Conservation (phyloP, 1,140 invertebrate species). For the Pseudoatta argentina region DNA sequence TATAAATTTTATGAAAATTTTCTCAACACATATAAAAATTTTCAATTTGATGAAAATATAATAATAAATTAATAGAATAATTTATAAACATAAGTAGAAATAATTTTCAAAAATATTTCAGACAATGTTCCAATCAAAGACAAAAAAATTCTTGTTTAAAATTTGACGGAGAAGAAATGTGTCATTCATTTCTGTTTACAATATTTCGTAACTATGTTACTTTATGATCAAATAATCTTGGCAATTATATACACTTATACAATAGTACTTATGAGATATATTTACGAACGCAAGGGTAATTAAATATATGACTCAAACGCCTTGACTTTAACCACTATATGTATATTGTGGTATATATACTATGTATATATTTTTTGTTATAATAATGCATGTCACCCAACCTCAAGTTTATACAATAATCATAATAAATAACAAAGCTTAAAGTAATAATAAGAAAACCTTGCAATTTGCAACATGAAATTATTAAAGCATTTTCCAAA, state of each 20-base stretch:
- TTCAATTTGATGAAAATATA: not conserved
- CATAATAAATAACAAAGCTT: not conserved
- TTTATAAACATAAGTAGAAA: not conserved
- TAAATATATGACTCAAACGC: constrained; percentile 28
- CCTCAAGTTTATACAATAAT: not conserved
- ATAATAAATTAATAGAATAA: not conserved
- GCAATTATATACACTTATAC: not conserved
- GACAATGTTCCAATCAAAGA: not conserved
- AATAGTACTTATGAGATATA: constrained; percentile 7
- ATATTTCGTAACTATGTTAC: not conserved
- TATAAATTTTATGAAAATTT: not conserved
- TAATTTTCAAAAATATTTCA: not conserved
- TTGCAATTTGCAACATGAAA: constrained; percentile 7
- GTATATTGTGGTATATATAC: no score
- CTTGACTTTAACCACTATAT: constrained; percentile 39
- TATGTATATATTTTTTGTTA: not conserved
- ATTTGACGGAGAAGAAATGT: not conserved
- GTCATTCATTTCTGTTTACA: not conserved
- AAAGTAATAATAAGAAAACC: constrained; percentile 1
- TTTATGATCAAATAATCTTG: not conserved
- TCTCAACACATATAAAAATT: not conserved
- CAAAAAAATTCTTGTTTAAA: not conserved
- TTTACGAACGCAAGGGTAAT: constrained; percentile 13
- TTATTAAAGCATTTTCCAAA: not conserved
- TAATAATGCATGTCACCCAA: not conserved